These are phyloP conservation scores for Hylaea fasciaria DNA, from an alignment of 2,888 invertebrate genomes.

Conservation along the genomic window DNA sequence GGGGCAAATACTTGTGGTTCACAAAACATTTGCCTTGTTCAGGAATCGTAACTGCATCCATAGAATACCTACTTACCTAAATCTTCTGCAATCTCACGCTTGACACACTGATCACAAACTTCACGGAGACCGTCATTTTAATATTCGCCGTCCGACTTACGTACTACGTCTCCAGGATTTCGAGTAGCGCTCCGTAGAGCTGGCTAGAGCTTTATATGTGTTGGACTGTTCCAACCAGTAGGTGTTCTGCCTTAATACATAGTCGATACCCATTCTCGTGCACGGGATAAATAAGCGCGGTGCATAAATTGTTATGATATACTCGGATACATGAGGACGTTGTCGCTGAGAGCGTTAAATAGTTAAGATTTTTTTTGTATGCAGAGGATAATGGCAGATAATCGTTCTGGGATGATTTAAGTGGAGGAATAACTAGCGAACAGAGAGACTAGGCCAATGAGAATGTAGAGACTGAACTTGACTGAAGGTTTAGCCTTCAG, in stretches of 20 bases:
- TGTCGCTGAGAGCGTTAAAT: not conserved
- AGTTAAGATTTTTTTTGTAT: not conserved
- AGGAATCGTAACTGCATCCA: no score
- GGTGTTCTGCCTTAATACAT: slow-evolving; percentile 53
- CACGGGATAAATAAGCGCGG: slow-evolving; percentile 30
- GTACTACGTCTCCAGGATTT: slow-evolving; percentile 65
- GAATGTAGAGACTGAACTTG: no score
- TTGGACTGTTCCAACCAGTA: slow-evolving; percentile 66
- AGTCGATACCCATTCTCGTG: slow-evolving; percentile 42
- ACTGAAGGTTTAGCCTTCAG: no score
- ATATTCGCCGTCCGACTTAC: slow-evolving; percentile 48
- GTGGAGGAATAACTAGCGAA: no score
- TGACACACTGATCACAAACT: no score
- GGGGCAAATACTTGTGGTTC: no score
- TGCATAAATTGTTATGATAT: slow-evolving; percentile 37
- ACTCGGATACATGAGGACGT: not conserved
- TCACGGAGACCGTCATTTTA: not conserved
- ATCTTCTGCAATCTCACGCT: no score
- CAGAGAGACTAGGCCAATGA: no score
- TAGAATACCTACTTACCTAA: no score
- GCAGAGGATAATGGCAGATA: not conserved
- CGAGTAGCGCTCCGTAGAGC: slow-evolving; percentile 64
- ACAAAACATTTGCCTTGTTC: no score
- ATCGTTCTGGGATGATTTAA: no score
- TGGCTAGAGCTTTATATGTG: slow-evolving; percentile 67